These are phyloP conservation scores for Samia ricini DNA, from an alignment of 1,140 invertebrate species.

Conservation along the genomic window DNA sequence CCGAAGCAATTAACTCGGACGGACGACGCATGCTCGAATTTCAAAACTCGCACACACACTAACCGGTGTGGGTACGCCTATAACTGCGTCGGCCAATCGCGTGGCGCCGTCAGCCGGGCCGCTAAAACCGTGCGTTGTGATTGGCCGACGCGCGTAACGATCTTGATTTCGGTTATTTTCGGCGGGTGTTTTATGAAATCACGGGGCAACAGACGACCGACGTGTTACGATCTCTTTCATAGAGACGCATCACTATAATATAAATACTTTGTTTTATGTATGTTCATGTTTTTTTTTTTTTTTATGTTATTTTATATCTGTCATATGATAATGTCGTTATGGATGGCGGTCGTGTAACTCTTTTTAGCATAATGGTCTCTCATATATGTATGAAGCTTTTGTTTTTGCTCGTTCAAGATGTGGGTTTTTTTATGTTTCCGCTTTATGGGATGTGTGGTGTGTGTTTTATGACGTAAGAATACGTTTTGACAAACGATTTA, in stretches of 20 bases:
- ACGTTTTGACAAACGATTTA: too few species aligned
- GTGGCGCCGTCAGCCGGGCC: slow-evolving; percentile 3
- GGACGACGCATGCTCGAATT: slow-evolving; percentile 7
- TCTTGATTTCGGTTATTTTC: slow-evolving; percentile 7
- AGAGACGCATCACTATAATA: too few species aligned
- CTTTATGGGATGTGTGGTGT: neutral
- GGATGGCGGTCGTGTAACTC: slow-evolving; percentile 25
- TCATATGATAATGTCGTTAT: slow-evolving; percentile 70
- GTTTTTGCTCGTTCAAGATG: too few species aligned
- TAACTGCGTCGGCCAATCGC: slow-evolving; percentile 15
- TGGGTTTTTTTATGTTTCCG: slow-evolving; percentile 4
- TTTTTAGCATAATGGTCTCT: slow-evolving; percentile 65
- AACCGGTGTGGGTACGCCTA: neutral
- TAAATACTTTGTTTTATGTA: too few species aligned
- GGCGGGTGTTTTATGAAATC: slow-evolving; percentile 2
- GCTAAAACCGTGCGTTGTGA: neutral
- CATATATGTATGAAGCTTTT: too few species aligned
- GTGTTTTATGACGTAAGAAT: too few species aligned
- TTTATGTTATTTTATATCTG: neutral
- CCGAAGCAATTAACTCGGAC: neutral
- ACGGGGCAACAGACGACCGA: neutral
- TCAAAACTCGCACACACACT: neutral
- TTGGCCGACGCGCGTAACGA: slow-evolving; percentile 4
- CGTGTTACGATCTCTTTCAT: slow-evolving; percentile 48
- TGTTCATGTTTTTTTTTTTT: too few species aligned